Percentiles rank a stretch among this genome's conserved stretches.
Evolutionary conservation across 2,888 invertebrate genomes (phyloP).

Genomic region (Globia sparganii): DNA sequence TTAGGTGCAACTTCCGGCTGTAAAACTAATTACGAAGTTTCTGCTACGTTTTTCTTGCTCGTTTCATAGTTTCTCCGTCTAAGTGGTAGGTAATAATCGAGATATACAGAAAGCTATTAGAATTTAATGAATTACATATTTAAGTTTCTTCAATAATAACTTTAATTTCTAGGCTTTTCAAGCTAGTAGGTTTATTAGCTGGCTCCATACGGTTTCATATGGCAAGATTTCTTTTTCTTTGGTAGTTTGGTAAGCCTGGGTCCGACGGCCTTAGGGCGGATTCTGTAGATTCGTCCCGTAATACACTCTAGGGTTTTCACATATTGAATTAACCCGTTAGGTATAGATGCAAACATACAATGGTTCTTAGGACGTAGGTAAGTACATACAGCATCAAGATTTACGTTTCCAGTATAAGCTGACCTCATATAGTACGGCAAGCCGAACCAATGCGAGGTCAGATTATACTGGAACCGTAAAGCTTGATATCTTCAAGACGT

Average conservation of each 20-base stretch:
- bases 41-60: constrained; percentile 46
- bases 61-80: constrained; percentile 37
- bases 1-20: constrained; percentile 46
- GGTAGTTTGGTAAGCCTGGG: too few species aligned
- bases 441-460: too few species aligned
- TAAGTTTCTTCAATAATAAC: not conserved
- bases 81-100: constrained; percentile 48
- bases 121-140: constrained; percentile 1
- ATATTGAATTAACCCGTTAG: not conserved
- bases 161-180: not conserved
- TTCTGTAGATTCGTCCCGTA: not conserved
- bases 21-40: constrained; percentile 60
- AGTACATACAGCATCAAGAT: not conserved
- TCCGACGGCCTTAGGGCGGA: not conserved
- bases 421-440: too few species aligned
- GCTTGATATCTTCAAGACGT: too few species aligned
- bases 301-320: not conserved
- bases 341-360: not conserved
- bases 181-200: too few species aligned
- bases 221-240: not conserved
- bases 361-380: not conserved
- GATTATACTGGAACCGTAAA: too few species aligned
- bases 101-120: constrained; percentile 1
- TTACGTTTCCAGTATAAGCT: too few species aligned
- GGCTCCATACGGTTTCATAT: not conserved